Evolutionary conservation across 2,113 vertebrate genomes (phyloP).

Genomic region (Rhinopithecus roxellana): DNA sequence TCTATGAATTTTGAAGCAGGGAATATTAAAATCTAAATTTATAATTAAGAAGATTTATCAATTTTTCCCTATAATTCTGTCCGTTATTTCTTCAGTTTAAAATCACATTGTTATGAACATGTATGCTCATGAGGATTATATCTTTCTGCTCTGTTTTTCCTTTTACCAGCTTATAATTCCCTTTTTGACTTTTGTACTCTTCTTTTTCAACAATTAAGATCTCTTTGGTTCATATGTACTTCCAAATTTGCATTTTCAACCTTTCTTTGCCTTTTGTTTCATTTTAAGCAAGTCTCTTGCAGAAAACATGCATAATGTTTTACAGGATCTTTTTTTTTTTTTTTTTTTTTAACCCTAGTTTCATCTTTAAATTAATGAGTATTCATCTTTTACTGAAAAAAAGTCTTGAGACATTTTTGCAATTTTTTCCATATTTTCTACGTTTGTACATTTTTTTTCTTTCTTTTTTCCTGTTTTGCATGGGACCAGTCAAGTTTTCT

Average conservation of each 20-base stretch:
- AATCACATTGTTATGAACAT: neutral
- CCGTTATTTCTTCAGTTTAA: neutral
- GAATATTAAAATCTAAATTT: neutral
- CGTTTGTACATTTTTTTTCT: neutral
- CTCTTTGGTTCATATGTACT: neutral
- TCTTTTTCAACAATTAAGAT: neutral
- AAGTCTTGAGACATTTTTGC: neutral
- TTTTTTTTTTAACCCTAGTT: neutral
- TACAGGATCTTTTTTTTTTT: no score
- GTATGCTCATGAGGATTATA: neutral
- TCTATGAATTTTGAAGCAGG: neutral
- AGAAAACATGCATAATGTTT: neutral
- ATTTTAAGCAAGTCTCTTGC: neutral
- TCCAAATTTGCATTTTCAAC: neutral
- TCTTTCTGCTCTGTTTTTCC: neutral
- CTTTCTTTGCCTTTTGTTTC: neutral
- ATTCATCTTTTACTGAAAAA: neutral
- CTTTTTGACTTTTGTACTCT: neutral
- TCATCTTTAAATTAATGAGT: neutral
- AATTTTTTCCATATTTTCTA: neutral
- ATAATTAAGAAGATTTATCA: neutral
- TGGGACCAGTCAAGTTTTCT: neutral
- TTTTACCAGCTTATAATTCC: neutral
- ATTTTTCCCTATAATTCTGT: neutral
- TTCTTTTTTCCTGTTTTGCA: neutral